Evolutionary conservation across 2,888 invertebrate genomes (phyloP), one percentile per base, ranked within the genome.

Genomic region (Erebia aethiops): DNA sequence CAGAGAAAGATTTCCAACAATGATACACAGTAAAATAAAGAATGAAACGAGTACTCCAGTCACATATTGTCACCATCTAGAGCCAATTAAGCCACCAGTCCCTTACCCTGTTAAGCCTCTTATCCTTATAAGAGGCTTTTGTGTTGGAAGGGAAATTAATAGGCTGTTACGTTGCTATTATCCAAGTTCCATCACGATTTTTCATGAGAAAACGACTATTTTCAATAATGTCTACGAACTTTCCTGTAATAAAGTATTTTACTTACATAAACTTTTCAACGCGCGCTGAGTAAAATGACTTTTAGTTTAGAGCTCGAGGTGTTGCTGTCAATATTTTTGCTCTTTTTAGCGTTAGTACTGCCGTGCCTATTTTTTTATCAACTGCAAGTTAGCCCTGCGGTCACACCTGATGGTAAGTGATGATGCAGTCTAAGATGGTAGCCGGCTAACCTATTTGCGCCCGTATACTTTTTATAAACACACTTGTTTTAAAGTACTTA

Each of bases 61-160:
- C 61, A 61, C 61, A 61, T 61, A 61, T 16, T 61, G 43, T 43
- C 60, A 61, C 16, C 43, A 10, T 10, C n/a, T 41, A 60, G 46
- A 49, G 21, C 46, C 62, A 46, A 46, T 46, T 16, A 62, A 62
- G 49, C 49, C 21, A 62, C 49, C 43, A 62, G 62, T 18, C 62
- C 62, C 62, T 49, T 49, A 49, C 14, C 18, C 61, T 62, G 62
- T 62, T 49, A 62, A 49, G 61, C 46, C 61, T 46, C 61, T 49
- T 46, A 62, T 49, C 61, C 46, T 14, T 18, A 49, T 61, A 61
- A 49, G 46, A 14, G 49, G 18, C 62, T 62, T 49, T 62, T 49
- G 46, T 62, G 62, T 61, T 61, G 18, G 61, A 16, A 43, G 43
- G 18, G 61, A 46, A 58, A 46, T 61, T 61, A 61, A 61, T 58